Evolutionary conservation across 2,113 vertebrate species (phyloP).

Genomic region (Puffinus mauretanicus): DNA sequence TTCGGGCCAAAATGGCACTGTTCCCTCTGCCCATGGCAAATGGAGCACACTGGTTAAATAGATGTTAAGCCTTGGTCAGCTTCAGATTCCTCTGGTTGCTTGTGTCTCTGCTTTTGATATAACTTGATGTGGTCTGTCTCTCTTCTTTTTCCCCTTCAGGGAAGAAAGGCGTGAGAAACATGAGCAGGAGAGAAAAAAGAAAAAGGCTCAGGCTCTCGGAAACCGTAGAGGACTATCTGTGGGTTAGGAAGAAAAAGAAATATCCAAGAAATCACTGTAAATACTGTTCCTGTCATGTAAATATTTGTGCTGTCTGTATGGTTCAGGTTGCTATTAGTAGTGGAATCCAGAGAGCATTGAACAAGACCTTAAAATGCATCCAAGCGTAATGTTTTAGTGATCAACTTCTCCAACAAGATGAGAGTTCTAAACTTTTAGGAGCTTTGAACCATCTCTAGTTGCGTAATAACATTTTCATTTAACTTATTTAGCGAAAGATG

Average conservation of each 20-base stretch:
- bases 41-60: not conserved
- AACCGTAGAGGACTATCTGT: conserved; percentile 79
- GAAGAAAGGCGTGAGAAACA: conserved; percentile 79
- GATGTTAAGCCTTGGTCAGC: not conserved
- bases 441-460: not conserved
- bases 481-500: not conserved
- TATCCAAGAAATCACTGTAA: not conserved
- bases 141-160: conserved; percentile 61
- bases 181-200: conserved; percentile 79
- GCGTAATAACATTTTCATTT: not conserved
- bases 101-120: not conserved
- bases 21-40: not conserved
- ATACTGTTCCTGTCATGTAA: conserved; percentile 52
- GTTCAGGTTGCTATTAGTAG: not conserved
- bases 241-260: not conserved
- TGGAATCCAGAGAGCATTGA: not conserved
- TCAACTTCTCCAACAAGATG: not conserved
- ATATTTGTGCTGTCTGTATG: conserved; percentile 27
- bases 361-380: not conserved
- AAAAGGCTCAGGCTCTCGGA: conserved; percentile 78
- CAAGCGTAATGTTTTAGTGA: not conserved
- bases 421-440: not conserved
- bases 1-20: not conserved
- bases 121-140: not conserved
- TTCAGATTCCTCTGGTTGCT: not conserved